Evolutionary conservation across 2,797 vertebrate species (phyloP).

Genomic region (Semaprochilodus insignis): DNA sequence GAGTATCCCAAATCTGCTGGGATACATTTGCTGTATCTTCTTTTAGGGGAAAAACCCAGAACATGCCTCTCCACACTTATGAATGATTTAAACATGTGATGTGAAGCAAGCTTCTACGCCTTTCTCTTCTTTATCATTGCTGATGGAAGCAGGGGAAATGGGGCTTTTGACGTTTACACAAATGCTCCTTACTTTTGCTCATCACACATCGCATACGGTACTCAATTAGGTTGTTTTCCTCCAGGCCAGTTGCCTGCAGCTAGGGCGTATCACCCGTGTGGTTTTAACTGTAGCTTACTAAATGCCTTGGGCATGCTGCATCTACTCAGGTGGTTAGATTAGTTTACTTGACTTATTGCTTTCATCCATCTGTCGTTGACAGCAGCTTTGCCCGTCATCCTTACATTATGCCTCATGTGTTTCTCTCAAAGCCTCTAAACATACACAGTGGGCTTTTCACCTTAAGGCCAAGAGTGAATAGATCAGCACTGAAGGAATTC

Average conservation of each 20-base stretch:
- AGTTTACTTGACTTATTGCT: slow-evolving; percentile 33
- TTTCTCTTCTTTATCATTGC: not conserved
- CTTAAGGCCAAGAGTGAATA: slow-evolving; percentile 18
- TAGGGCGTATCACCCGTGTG: slow-evolving; percentile 10
- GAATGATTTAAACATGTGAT: slow-evolving; percentile 31
- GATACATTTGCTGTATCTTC: not conserved
- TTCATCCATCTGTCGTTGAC: slow-evolving; percentile 25
- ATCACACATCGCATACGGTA: slow-evolving; percentile 29
- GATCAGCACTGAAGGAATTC: slow-evolving; percentile 18
- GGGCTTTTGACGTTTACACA: slow-evolving; percentile 12
- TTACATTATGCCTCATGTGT: slow-evolving; percentile 16
- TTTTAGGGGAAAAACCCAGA: slow-evolving; percentile 15
- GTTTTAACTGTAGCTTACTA: slow-evolving; percentile 40
- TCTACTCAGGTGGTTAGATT: slow-evolving; percentile 25
- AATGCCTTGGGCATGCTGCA: slow-evolving; percentile 42
- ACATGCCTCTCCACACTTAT: slow-evolving; percentile 19
- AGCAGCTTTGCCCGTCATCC: slow-evolving; percentile 14
- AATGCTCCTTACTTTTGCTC: not conserved
- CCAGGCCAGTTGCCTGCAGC: slow-evolving; percentile 19
- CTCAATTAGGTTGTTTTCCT: slow-evolving; percentile 37
- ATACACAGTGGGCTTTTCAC: not conserved
- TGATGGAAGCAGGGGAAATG: slow-evolving; percentile 4
- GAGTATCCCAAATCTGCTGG: not conserved
- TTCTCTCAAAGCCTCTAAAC: not conserved
- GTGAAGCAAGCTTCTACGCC: not conserved